Evolutionary conservation across 2,888 invertebrate genomes (phyloP), one percentile per base, ranked within the genome.

Genomic region (Aphodius sticticus): DNA sequence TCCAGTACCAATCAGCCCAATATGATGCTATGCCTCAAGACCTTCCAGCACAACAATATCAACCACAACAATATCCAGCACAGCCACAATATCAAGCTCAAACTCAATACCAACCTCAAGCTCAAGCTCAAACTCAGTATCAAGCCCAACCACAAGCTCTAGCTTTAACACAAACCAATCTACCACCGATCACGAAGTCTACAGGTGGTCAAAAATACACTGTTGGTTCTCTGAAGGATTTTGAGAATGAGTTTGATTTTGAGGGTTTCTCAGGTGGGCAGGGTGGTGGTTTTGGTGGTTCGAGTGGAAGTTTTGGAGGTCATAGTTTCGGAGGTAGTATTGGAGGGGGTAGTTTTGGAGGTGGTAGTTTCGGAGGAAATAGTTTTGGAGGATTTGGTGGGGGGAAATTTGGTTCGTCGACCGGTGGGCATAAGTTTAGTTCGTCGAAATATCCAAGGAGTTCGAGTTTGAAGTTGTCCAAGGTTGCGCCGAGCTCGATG

Each of bases 151-250:
- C 74, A n/a, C 53, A 53, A 53, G n/a, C 37, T 36, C 74, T 36
- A 74, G 3, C 37, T 6, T 36, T 37, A 35, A 36, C 35, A 35
- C 36, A 74, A 74, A 35, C 36, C 36, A 15, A 26, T 3, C 26
- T 74, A 26, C 74, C 74, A 12, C 74, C 74, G 3, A 74, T 74
- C 36, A 74, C 74, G 12, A 74, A 74, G 37, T 15, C 35, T 74
- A 16, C 26, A 35, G 26, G 35, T 74, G 74, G 37, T 74, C 14
- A n/a, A 35, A 37, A 36, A 71, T 26, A 71, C 71, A 26, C 71
- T 74, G 36, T 36, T 16, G 16, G 71, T 71, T 26, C 35, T 16
- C 74, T 6, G 12, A 74, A 16, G 26, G 72, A 16, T 14, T 26
- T 16, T 14, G 36, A 26, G 16, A 14, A 35, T 26, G 36, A 74